These are phyloP conservation scores for Martes flavigula DNA, from an alignment of 2,797 vertebrate genomes.

Conservation along the genomic window DNA sequence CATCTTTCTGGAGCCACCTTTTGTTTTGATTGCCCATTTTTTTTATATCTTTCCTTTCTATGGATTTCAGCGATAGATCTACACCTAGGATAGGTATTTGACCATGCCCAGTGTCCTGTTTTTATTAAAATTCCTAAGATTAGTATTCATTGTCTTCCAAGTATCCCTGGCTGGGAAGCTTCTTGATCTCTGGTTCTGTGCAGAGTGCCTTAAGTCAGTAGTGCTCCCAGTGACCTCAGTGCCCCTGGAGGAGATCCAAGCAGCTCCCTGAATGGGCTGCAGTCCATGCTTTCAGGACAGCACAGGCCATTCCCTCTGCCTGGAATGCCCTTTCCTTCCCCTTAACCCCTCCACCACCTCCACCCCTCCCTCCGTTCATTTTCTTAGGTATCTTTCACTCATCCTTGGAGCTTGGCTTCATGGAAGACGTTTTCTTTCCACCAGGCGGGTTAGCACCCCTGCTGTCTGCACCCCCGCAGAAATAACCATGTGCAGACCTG, in stretches of 20 bases:
- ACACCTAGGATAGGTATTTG: not conserved
- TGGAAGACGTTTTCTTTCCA: not conserved
- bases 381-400: not conserved
- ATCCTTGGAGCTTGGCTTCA: not conserved
- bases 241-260: not conserved
- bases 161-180: not conserved
- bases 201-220: not conserved
- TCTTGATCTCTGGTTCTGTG: not conserved
- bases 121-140: not conserved
- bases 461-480: not conserved
- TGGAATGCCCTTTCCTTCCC: not conserved
- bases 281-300: not conserved
- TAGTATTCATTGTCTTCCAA: not conserved
- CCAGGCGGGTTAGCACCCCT: not conserved
- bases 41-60: not conserved
- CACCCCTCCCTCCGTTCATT: not conserved
- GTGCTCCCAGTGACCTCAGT: not conserved
- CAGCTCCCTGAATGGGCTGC: not conserved
- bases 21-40: not conserved
- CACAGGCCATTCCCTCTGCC: not conserved
- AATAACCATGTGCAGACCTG: not conserved
- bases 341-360: fast-evolving
- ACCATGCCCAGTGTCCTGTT: not conserved
- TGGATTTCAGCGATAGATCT: not conserved
- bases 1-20: not conserved